Evolutionary conservation across 2,888 invertebrate species (phyloP).

Genomic region (Eristalis tenax): DNA sequence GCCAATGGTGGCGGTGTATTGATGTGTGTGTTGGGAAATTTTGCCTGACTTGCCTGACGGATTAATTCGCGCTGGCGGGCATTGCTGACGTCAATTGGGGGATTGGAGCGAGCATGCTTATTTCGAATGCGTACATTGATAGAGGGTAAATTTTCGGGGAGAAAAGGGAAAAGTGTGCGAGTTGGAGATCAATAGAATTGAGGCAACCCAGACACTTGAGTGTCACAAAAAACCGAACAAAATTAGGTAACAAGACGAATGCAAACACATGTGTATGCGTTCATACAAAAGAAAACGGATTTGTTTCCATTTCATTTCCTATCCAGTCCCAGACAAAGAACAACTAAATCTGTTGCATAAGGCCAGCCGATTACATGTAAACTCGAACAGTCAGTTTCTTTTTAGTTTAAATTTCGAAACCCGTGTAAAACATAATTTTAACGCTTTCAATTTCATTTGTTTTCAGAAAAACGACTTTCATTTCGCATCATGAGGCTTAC

Average conservation of each 20-base stretch:
- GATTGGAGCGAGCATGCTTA: slow-evolving; percentile 44
- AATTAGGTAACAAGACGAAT: not conserved
- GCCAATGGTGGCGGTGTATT: not conserved
- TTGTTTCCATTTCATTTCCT: not conserved
- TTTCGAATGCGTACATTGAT: not conserved
- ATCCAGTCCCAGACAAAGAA: not conserved
- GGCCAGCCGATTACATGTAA: not conserved
- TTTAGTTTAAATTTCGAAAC: too few species aligned
- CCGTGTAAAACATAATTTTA: not conserved
- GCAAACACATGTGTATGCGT: not conserved
- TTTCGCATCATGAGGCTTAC: slow-evolving; percentile 74
- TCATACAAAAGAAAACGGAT: not conserved
- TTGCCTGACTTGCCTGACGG: slow-evolving; percentile 38
- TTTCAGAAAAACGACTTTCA: slow-evolving; percentile 69
- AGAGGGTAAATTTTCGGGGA: slow-evolving; percentile 1
- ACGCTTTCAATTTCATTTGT: not conserved
- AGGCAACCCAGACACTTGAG: not conserved
- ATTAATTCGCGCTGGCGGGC: slow-evolving; percentile 78
- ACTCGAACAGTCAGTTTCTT: not conserved
- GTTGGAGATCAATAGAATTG: not conserved
- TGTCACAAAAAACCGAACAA: not conserved
- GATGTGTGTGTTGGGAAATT: slow-evolving; percentile 60
- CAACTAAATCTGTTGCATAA: not conserved
- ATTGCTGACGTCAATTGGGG: slow-evolving; percentile 80
- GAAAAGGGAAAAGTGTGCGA: slow-evolving; percentile 9